Conservation (phyloP, 92 coral and sea anemone genomes). For the Bergia sp. region DNA sequence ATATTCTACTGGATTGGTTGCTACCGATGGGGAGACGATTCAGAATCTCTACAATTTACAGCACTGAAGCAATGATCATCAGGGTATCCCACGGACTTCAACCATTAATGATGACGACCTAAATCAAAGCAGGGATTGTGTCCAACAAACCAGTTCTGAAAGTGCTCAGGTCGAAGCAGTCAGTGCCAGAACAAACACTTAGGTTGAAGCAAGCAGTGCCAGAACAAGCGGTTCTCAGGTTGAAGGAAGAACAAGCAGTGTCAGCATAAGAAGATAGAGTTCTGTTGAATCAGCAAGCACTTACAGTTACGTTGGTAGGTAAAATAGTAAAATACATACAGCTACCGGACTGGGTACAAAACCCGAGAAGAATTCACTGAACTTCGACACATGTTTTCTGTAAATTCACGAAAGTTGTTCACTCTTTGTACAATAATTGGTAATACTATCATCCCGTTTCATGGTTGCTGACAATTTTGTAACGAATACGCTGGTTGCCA, state of each 20-base stretch:
- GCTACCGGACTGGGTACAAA: slow-evolving; percentile 16
- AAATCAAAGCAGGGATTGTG: slow-evolving; percentile 8
- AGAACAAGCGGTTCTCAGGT: no score
- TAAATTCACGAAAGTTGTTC: slow-evolving; percentile 25
- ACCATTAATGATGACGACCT: not conserved
- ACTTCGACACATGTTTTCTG: slow-evolving; percentile 23
- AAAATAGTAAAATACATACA: slow-evolving; percentile 25
- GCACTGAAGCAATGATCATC: slow-evolving; percentile 11
- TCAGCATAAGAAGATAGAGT: slow-evolving; percentile 25
- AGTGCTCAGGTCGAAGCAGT: slow-evolving; percentile 3
- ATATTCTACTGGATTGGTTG: slow-evolving; percentile 9
- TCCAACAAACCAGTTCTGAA: slow-evolving; percentile 14
- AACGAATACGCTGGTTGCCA: slow-evolving; percentile 27
- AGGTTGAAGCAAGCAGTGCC: no score
- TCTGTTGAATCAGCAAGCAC: slow-evolving; percentile 26
- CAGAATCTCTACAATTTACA: not conserved
- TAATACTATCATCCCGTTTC: no score
- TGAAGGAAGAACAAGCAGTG: slow-evolving; percentile 4
- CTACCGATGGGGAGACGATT: slow-evolving; percentile 18
- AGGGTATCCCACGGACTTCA: slow-evolving; percentile 11
- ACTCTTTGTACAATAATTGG: slow-evolving; percentile 6
- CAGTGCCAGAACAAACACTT: no score
- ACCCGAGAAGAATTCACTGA: not conserved
- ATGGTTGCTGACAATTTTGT: slow-evolving; percentile 3
- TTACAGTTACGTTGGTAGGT: slow-evolving; percentile 12